phyloP scores from a whole-genome alignment of 2,888 invertebrate genomes.

The Acronicta aceris region DNA sequence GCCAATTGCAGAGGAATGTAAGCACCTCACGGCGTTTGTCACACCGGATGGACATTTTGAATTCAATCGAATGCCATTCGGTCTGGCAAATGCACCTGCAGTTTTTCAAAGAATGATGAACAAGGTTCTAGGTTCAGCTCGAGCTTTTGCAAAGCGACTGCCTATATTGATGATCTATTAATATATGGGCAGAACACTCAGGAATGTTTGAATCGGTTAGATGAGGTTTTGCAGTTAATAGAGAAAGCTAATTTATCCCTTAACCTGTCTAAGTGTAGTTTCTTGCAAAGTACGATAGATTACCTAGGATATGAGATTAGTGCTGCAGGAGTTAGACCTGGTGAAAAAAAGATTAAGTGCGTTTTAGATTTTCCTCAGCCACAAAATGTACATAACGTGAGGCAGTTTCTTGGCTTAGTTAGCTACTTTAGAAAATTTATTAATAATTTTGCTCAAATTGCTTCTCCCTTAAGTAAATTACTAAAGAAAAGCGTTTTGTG shows the following conservation, averaged over 20 bases:
- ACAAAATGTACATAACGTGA: neutral
- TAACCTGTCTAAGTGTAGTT: neutral
- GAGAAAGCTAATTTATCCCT: neutral
- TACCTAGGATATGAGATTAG: neutral
- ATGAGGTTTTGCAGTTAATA: neutral
- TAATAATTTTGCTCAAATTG: neutral
- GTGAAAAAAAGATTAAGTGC: constrained; percentile 1
- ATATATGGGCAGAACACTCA: neutral
- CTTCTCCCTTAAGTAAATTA: neutral
- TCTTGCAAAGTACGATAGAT: neutral
- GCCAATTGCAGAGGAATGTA: no score
- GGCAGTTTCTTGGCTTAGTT: constrained; percentile 2
- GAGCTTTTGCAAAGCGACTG: constrained; percentile 1
- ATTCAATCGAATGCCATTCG: no score
- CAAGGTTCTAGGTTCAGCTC: no score
- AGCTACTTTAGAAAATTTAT: constrained; percentile 10
- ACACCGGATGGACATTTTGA: no score
- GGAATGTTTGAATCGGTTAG: neutral
- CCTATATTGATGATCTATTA: neutral
- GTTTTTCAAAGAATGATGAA: no score
- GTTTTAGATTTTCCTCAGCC: constrained; percentile 3
- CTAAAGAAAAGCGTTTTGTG: no score
- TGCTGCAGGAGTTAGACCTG: neutral
- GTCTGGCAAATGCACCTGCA: no score
- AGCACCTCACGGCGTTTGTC: no score